phyloP scores from a whole-genome alignment of 2,113 vertebrate genomes.

The Diadophis punctatus region DNA sequence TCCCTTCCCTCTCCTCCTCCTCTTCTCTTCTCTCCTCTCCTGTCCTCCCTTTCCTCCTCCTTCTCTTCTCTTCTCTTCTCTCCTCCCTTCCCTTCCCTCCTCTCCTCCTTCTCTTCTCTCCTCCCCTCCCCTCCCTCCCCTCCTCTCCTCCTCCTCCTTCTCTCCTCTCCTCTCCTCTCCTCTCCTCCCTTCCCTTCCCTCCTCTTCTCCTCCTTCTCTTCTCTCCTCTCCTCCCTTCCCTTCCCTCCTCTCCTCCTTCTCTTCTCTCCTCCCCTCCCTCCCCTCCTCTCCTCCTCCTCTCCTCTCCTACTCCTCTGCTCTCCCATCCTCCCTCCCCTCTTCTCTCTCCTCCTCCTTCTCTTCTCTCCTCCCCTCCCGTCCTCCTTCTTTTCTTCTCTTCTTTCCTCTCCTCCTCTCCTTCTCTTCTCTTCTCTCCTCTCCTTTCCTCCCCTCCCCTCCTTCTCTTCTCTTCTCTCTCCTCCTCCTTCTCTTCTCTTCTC shows the following conservation, averaged over 20 bases:
- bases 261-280: background rate
- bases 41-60: no score
- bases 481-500: background rate
- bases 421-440: background rate
- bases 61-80: no score
- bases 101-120: no score
- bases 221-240: fast-evolving
- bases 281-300: background rate
- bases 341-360: background rate
- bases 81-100: no score
- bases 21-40: background rate
- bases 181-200: no score
- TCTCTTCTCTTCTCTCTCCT: background rate
- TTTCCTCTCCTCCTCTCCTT: background rate
- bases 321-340: no score
- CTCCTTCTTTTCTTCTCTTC: background rate
- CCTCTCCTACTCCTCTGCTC: background rate
- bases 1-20: background rate
- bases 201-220: background rate
- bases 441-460: background rate
- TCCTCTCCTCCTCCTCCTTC: no score
- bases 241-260: fast-evolving
- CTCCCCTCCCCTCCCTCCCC: no score
- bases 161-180: no score
- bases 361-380: background rate